Evolutionary conservation across 2,797 vertebrate genomes (phyloP), one percentile per base, ranked within the genome.

Genomic region (Prunella strophiata): DNA sequence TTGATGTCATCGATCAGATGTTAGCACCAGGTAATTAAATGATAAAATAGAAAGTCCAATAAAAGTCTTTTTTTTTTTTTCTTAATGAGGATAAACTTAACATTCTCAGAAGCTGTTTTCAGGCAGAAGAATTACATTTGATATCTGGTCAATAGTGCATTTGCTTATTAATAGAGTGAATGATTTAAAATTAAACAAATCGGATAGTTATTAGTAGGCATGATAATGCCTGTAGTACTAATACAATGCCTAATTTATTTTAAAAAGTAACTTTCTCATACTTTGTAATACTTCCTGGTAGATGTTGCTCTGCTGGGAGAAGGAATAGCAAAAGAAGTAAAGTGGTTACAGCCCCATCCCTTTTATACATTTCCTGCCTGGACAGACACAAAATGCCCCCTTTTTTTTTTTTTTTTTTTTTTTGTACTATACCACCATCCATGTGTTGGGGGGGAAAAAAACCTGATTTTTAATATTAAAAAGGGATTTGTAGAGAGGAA

Each of bases 11-110:
- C 85, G 89, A 96, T 96, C 76, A 89, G 82, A 78, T 48, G 59
- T 78, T 89, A 95, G 85, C 78, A 90, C 92, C 40, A 42, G 75
- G 65, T 96, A 96, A 96, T 96, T 93, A 94, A 93, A 94, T 94
- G 89, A 93, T 96, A 95, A 96, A 94, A 92, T 81, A 78, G 82
- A 84, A 93, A 94, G 91, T 92, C 96, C 95, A 95, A 95, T 96
- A 93, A 96, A 97, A 97, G 66, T n/a, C 45, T 89, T 96, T 96
- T 75, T 93, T 96, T 96, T 75, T 93, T 93, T 51, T 19, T 1
- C 86, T 66, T 92, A 93, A 96, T 92, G 87, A 89, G 94, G 95
- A 96, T 94, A 90, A 96, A 94, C 89, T 91, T 92, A 85, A 71
- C 57, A 70, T 84, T 81, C 55, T 90, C 4, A 1, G 54, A 76